Conservation (phyloP, 37 sponge, comb jelly and placozoan species). For the Dysidea cf. avara region DNA sequence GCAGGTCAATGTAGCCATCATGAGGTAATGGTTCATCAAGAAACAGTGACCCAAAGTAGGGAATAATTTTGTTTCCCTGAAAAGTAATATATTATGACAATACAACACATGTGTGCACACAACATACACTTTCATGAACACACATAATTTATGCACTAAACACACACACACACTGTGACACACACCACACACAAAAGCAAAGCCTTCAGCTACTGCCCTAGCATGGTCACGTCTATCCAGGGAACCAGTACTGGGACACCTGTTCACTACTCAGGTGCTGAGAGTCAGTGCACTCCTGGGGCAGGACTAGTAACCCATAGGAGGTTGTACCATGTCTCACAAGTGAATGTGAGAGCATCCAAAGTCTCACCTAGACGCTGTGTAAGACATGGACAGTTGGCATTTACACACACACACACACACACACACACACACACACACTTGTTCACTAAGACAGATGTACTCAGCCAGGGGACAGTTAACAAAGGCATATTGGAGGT, state of each 20-base stretch:
- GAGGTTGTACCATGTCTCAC: too few relatives aligned
- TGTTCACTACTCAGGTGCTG: too few relatives aligned
- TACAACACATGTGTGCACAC: neutral
- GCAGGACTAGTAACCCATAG: too few relatives aligned
- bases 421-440: conserved; percentile 1
- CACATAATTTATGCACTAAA: neutral
- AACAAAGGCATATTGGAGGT: conserved; percentile 83
- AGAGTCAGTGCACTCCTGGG: too few relatives aligned
- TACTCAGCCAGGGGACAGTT: conserved; percentile 92
- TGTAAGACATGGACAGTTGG: too few relatives aligned
- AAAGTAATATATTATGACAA: neutral
- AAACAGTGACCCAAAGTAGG: conserved; percentile 85
- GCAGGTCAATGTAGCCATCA: conserved; percentile 64
- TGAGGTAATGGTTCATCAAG: conserved; percentile 81
- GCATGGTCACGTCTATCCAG: too few relatives aligned
- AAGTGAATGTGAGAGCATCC: too few relatives aligned
- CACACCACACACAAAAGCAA: too few relatives aligned
- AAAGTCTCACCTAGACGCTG: too few relatives aligned
- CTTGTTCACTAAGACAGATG: conserved; percentile 84
- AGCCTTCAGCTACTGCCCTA: too few relatives aligned
- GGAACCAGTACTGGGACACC: too few relatives aligned
- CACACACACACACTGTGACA: neutral
- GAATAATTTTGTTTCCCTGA: conserved; percentile 77
- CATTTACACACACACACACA: neutral
- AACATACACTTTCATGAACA: neutral